Conservation (phyloP, 2,113 vertebrate species). For the Perccottus glenii region DNA sequence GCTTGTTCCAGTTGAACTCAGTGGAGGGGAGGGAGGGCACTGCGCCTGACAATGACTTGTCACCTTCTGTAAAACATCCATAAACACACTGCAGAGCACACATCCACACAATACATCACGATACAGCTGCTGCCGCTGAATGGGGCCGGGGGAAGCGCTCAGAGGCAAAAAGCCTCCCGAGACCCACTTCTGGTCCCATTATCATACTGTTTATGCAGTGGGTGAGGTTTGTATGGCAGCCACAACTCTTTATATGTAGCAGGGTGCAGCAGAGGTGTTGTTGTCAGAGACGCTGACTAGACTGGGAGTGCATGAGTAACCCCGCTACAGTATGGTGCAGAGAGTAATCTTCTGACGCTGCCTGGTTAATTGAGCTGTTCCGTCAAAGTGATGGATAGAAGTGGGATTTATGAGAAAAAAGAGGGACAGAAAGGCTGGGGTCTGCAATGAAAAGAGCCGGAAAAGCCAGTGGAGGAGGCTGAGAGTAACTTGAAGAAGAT, state of each 20-base stretch:
- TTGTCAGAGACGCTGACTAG: conserved; percentile 36
- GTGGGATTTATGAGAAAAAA: conserved; percentile 46
- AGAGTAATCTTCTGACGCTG: conserved; percentile 57
- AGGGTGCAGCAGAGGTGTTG: conserved; percentile 38
- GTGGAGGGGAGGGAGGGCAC: conserved; percentile 33
- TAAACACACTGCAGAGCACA: conserved; percentile 62
- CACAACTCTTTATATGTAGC: conserved; percentile 13
- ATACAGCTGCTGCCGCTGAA: conserved; percentile 51
- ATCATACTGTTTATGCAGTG: conserved; percentile 65
- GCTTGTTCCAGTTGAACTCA: conserved; percentile 64
- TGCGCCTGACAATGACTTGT: conserved; percentile 65
- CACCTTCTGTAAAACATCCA: conserved; percentile 68
- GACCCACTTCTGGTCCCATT: conserved; percentile 65
- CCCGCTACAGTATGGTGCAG: conserved; percentile 49
- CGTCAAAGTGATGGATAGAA: conserved; percentile 63
- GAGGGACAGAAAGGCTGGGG: conserved; percentile 13
- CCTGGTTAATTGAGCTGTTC: conserved; percentile 69
- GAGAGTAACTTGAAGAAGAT: conserved; percentile 24
- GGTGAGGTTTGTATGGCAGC: conserved; percentile 35
- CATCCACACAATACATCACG: conserved; percentile 56
- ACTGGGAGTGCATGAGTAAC: conserved; percentile 51
- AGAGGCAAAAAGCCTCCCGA: conserved; percentile 54
- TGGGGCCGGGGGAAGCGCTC: conserved; percentile 23
- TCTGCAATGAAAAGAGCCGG: conserved; percentile 23
- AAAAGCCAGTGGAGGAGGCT: conserved; percentile 7